phyloP scores from a whole-genome alignment of 2,113 vertebrate species.

The Phodopus roborovskii region DNA sequence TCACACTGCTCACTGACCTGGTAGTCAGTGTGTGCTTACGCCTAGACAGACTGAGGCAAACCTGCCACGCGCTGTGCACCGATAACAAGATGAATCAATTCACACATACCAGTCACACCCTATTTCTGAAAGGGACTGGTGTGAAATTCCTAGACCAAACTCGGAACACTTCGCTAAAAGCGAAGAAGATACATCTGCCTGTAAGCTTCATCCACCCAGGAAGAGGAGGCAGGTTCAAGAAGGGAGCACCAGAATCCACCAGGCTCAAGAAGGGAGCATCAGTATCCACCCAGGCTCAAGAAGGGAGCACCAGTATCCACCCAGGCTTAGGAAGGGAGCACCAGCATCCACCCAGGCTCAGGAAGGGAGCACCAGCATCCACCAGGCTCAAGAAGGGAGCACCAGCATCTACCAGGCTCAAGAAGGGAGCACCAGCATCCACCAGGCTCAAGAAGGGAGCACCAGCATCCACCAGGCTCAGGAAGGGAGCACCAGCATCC shows the following conservation, averaged over 20 bases:
- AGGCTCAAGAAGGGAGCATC: neutral
- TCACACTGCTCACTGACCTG: accelerated
- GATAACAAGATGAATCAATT: neutral
- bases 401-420: neutral
- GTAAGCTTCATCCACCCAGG: neutral
- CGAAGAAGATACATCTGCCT: neutral
- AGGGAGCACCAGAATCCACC: too few species aligned
- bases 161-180: neutral
- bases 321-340: neutral
- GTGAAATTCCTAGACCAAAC: neutral
- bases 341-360: accelerated
- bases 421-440: neutral
- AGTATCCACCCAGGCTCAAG: neutral
- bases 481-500: neutral
- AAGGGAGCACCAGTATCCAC: neutral
- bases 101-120: neutral
- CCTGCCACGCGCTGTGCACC: neutral
- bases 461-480: accelerated
- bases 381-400: neutral
- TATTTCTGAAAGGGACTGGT: neutral
- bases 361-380: too few species aligned
- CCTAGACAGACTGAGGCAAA: neutral
- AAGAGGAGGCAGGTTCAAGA: neutral
- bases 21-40: accelerated
- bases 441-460: neutral